phyloP scores from a whole-genome alignment of 1,140 invertebrate genomes.

The Lepidurus couesii region DNA sequence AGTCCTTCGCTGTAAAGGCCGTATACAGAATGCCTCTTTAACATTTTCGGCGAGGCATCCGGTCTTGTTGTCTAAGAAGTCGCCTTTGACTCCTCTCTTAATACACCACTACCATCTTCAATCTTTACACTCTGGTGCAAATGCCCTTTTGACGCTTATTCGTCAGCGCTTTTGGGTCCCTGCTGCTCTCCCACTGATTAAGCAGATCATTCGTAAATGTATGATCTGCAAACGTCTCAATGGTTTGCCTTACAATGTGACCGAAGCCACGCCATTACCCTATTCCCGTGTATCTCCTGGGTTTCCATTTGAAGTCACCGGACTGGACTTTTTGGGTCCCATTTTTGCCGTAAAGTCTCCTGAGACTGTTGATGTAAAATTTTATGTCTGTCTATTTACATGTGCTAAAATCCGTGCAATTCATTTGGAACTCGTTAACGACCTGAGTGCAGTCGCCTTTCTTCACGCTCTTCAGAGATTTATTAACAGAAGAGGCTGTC shows the following conservation, averaged over 20 bases:
- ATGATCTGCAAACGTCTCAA: background rate
- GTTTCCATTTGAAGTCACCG: constrained; percentile 15
- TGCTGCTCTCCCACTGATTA: background rate
- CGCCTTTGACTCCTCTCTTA: background rate
- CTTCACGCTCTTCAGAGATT: background rate
- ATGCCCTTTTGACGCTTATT: too few relatives aligned
- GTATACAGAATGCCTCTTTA: constrained; percentile 2
- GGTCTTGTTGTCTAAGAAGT: background rate
- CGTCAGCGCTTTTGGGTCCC: background rate
- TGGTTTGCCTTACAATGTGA: background rate
- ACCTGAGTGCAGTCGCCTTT: background rate
- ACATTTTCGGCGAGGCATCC: background rate
- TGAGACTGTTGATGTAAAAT: background rate
- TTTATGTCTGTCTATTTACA: background rate
- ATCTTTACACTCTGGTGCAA: too few relatives aligned
- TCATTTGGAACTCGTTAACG: background rate
- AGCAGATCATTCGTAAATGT: background rate
- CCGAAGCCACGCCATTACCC: background rate
- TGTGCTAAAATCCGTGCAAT: background rate
- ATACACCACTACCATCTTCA: too few relatives aligned
- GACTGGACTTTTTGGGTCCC: constrained; percentile 31
- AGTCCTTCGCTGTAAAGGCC: constrained; percentile 27
- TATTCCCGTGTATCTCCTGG: background rate
- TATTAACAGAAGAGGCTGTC: background rate
- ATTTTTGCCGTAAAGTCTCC: background rate